phyloP scores from a whole-genome alignment of 1,140 invertebrate species.

The Chrysomallon squamiferum region DNA sequence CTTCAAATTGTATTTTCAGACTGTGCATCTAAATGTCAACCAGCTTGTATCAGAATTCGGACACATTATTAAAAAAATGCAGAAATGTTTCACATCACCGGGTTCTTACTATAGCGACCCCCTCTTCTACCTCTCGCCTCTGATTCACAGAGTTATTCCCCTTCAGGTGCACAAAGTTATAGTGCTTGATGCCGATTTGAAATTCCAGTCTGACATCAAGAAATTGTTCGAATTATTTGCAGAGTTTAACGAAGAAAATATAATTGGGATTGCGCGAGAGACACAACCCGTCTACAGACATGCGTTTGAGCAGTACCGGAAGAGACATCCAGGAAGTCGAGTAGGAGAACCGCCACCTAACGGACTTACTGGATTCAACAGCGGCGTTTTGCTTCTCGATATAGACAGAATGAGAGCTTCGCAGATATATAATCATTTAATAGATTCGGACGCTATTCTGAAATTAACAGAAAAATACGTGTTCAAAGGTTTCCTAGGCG shows the following conservation, averaged over 20 bases:
- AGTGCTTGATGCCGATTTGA: slow-evolving; percentile 82
- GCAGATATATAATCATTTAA: slow-evolving; percentile 67
- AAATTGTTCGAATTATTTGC: slow-evolving; percentile 75
- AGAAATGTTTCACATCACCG: slow-evolving; percentile 78
- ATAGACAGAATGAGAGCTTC: slow-evolving; percentile 74
- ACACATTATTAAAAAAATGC: slow-evolving; percentile 72
- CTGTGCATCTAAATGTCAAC: no score
- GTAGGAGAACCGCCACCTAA: slow-evolving; percentile 69
- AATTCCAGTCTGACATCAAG: slow-evolving; percentile 75
- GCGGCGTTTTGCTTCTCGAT: slow-evolving; percentile 79
- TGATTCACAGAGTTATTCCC: slow-evolving; percentile 74
- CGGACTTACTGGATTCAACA: slow-evolving; percentile 82
- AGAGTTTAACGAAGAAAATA: slow-evolving; percentile 67
- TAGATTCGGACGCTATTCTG: slow-evolving; percentile 68
- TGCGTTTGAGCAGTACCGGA: slow-evolving; percentile 75
- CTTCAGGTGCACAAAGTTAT: slow-evolving; percentile 70
- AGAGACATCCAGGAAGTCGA: slow-evolving; percentile 69
- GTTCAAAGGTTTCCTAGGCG: slow-evolving; percentile 80
- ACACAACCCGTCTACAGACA: slow-evolving; percentile 83
- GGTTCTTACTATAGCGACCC: slow-evolving; percentile 84
- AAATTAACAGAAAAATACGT: slow-evolving; percentile 74
- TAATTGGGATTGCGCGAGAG: slow-evolving; percentile 81
- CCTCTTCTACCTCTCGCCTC: slow-evolving; percentile 82
- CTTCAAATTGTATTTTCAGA: no score
- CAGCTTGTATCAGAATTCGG: no score